Evolutionary conservation across 2,797 vertebrate genomes (phyloP), one percentile per base, ranked within the genome.

Genomic region (Eulemur mongoz): DNA sequence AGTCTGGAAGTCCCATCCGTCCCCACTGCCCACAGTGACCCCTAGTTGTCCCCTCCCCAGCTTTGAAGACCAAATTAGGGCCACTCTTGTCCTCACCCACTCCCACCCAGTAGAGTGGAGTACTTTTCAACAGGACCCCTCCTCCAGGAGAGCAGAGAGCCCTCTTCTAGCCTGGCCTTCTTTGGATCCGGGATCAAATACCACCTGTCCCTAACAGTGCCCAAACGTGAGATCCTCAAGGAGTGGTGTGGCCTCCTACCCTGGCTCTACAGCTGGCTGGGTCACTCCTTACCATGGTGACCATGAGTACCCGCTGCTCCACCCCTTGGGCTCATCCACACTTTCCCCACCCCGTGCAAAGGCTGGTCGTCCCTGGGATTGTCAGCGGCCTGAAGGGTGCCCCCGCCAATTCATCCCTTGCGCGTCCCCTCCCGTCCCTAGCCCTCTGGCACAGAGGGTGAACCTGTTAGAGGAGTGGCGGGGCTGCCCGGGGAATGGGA

Each of bases 41-140:
- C 93, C 79, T 63, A 78, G 45, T 80, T 69, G 86, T 20, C 70
- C 89, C 82, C 63, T 78, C 67, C 95, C 93, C 65, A 67, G 61
- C 54, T 91, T 15, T 67, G 81, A 89, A 89, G 82, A 97, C 48
- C 92, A 82, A 76, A 52, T 78, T 45, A 17, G 75, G 84, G 93
- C 84, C 93, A 83, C 48, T 52, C 35, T 43, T 0, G 1, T 93
- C 35, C 50, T 63, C 86, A 32, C 61, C 50, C 27, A 30, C 69
- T 38, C 32, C 15, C 59, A 23, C 54, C 72, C 52, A 7, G 72
- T 54, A 72, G 80, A 61, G 80, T 1, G 3, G 52, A 75, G 27
- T 54, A 12, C 48, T 85, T 69, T 57, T 20, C 75, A 80, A 61
- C 1, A 5, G 54, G 67, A n/a, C 8, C 22, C n/a, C 43, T 65